Evolutionary conservation across 2,797 vertebrate species (phyloP), one percentile per base, ranked within the genome.

Genomic region (Pseudotriccus pelzelni): DNA sequence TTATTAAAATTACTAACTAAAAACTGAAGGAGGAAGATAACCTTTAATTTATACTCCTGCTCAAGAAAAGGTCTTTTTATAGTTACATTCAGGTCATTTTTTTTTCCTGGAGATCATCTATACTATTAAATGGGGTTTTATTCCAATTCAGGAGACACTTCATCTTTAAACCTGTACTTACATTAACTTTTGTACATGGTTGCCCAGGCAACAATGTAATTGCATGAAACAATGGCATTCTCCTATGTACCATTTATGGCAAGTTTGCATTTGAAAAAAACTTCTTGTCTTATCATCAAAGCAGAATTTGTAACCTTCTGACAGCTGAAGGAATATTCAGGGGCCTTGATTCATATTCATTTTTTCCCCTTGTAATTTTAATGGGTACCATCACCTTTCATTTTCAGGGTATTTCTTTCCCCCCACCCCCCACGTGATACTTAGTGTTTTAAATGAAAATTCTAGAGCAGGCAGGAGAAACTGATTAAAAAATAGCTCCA

Each of bases 141-240:
- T 97, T 96, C 88, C 90, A 96, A 94, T 97, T 96, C 97, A 96
- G 92, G 87, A 96, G 95, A 96, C 87, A 59, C 70, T 96, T 97
- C 62, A 50, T 97, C 96, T 97, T 97, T 97, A 97, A 97, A 97
- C 95, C 96, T 97, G 91, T 94, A 95, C 94, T 97, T 97, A 98
- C 93, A 96, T 96, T 98, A 98, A 97, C 97, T 98, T 97, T 94
- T 95, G 95, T 97, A 96, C 94, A 94, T 50, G 78, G 97, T 98
- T 98, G 96, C 97, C 97, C 81, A 96, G 97, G 97, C 95, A 98
- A 98, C 98, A 89, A 69, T 96, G 90, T 97, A 97, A 98, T 97
- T 97, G 94, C 90, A 97, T 96, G 94, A 97, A 98, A 97, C 97
- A 98, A 95, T 97, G 73, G 90, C 93, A 97, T 98, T 97, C 96